Percentiles rank a stretch among this genome's conserved stretches.
Evolutionary conservation across 2,888 invertebrate species (phyloP).

Genomic region (Octodonta nipae): DNA sequence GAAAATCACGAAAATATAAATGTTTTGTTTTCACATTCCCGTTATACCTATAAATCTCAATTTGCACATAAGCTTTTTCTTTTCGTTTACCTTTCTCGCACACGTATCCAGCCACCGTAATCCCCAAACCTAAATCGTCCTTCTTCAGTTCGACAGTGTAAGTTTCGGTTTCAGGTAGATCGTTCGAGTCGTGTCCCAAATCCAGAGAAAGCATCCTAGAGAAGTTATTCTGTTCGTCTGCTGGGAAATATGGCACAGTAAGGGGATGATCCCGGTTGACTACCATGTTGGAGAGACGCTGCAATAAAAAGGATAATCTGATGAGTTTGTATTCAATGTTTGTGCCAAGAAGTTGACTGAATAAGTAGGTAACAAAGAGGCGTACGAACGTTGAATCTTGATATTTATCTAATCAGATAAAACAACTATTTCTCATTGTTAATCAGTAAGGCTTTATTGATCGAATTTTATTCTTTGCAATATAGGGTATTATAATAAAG

Average conservation of each 20-base stretch:
- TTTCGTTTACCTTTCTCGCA: slow-evolving; percentile 65
- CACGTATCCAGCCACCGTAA: slow-evolving; percentile 93
- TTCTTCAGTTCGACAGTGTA: slow-evolving; percentile 82
- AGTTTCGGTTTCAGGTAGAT: slow-evolving; percentile 76
- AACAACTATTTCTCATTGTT: too few species aligned
- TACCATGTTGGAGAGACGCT: slow-evolving; percentile 34
- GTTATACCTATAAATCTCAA: background rate
- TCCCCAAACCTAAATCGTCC: slow-evolving; percentile 73
- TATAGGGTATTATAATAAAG: too few species aligned
- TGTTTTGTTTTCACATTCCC: background rate
- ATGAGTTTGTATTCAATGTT: too few species aligned
- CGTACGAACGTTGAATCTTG: too few species aligned
- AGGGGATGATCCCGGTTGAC: slow-evolving; percentile 2
- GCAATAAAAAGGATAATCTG: slow-evolving; percentile 11
- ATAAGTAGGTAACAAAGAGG: too few species aligned
- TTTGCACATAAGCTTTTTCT: background rate
- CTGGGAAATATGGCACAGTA: slow-evolving; percentile 14
- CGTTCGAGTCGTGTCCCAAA: slow-evolving; percentile 35
- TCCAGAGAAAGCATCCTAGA: slow-evolving; percentile 37
- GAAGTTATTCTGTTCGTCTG: slow-evolving; percentile 18
- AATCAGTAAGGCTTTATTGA: too few species aligned
- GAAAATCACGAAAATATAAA: too few species aligned
- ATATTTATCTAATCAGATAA: too few species aligned
- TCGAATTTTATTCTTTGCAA: too few species aligned
- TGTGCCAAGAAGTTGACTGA: too few species aligned